phyloP scores from a whole-genome alignment of 1,140 invertebrate species.

The Phymorhynchus buccinoides region DNA sequence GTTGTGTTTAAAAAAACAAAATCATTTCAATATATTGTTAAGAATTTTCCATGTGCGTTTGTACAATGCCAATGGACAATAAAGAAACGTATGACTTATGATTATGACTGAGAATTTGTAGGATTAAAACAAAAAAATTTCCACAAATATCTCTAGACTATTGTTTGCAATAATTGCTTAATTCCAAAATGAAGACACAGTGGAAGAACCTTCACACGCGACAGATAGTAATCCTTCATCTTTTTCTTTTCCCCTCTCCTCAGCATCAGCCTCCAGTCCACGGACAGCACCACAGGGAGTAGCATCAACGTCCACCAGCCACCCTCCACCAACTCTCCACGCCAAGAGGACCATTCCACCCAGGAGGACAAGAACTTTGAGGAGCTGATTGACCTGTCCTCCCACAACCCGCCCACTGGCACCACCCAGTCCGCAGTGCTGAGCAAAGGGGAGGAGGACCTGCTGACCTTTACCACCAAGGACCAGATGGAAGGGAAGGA shows the following conservation, averaged over 20 bases:
- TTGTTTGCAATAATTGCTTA: too few relatives aligned
- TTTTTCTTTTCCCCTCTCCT: slow-evolving; percentile 35
- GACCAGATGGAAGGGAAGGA: slow-evolving; percentile 49
- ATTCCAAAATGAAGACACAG: too few relatives aligned
- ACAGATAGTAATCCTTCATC: too few relatives aligned
- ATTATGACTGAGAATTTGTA: not conserved
- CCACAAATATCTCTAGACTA: too few relatives aligned
- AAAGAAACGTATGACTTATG: too few relatives aligned
- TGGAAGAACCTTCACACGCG: too few relatives aligned
- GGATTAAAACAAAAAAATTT: not conserved
- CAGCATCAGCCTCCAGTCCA: slow-evolving; percentile 65
- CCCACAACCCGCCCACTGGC: slow-evolving; percentile 48
- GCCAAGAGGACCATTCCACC: slow-evolving; percentile 13
- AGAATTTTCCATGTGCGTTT: too few relatives aligned
- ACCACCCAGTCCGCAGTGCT: slow-evolving; percentile 37
- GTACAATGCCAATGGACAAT: too few relatives aligned
- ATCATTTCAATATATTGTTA: not conserved
- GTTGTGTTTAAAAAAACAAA: too few relatives aligned
- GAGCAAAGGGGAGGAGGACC: slow-evolving; percentile 52
- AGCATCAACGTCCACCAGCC: slow-evolving; percentile 40
- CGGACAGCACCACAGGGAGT: slow-evolving; percentile 55
- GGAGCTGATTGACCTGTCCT: slow-evolving; percentile 62
- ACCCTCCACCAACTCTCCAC: slow-evolving; percentile 30
- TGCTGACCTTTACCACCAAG: slow-evolving; percentile 60
- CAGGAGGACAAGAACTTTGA: slow-evolving; percentile 57